These are phyloP conservation scores for Vespertilio murinus DNA, from an alignment of 2,797 vertebrate species.

Conservation along the genomic window DNA sequence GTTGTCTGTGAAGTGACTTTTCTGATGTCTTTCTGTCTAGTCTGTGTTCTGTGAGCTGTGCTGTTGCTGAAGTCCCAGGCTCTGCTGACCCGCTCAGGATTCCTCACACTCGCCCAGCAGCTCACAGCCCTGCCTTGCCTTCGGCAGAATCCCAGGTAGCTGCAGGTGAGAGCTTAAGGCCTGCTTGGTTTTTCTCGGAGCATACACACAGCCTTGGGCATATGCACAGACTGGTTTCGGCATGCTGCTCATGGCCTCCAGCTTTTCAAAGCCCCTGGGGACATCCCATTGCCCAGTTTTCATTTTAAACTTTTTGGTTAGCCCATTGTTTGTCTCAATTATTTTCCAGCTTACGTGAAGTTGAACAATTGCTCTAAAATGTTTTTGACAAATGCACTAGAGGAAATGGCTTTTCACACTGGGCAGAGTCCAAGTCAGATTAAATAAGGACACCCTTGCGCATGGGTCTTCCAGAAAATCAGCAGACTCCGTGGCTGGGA, in stretches of 20 bases:
- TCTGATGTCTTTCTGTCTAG: neutral
- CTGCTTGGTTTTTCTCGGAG: neutral
- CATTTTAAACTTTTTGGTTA: neutral
- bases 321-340: neutral
- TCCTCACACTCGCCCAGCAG: neutral
- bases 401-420: slow-evolving; percentile 63
- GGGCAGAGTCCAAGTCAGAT: slow-evolving; percentile 30
- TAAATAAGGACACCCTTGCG: slow-evolving; percentile 11
- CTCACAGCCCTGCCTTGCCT: neutral
- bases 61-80: neutral
- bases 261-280: neutral
- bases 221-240: neutral
- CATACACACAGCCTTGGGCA: neutral
- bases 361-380: slow-evolving; percentile 24
- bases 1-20: neutral
- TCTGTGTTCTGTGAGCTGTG: neutral
- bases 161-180: too few relatives aligned
- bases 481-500: neutral
- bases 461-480: neutral
- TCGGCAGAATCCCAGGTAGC: neutral
- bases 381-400: slow-evolving; percentile 41
- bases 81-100: neutral
- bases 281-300: neutral
- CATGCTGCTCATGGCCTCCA: neutral
- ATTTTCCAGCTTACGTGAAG: neutral